Conservation (phyloP, 2,888 invertebrate species). For the Luffia ferchaultella region DNA sequence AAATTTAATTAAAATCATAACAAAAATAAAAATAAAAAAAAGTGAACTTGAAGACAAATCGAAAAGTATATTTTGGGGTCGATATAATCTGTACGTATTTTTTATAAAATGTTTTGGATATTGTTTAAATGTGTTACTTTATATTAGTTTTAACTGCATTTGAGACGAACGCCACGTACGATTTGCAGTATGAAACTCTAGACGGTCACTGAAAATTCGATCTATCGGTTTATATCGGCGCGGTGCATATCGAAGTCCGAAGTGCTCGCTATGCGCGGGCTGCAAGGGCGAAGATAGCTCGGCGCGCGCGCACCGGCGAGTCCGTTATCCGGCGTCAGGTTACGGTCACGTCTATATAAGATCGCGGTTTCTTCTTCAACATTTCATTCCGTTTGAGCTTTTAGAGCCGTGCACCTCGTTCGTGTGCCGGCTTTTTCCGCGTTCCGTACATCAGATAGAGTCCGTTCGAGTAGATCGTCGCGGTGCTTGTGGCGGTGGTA, state of each 20-base stretch:
- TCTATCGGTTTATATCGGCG: conserved; percentile 57
- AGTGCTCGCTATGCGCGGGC: conserved; percentile 29
- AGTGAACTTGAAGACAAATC: too few species aligned
- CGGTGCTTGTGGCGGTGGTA: background rate
- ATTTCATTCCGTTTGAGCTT: conserved; percentile 64
- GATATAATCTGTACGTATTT: too few species aligned
- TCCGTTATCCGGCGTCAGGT: conserved; percentile 66
- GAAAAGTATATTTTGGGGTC: too few species aligned
- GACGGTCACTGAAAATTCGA: conserved; percentile 62
- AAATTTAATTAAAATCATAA: too few species aligned
- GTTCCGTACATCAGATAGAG: background rate
- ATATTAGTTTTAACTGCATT: too few species aligned
- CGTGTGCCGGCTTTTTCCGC: conserved; percentile 2
- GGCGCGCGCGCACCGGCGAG: conserved; percentile 32
- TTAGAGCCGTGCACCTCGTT: conserved; percentile 27
- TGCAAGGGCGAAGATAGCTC: conserved; percentile 34
- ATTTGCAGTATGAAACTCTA: conserved; percentile 54
- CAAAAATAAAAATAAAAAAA: too few species aligned
- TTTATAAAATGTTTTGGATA: too few species aligned
- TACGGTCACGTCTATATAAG: conserved; percentile 65
- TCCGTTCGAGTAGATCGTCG: conserved; percentile 1
- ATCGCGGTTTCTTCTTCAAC: conserved; percentile 61
- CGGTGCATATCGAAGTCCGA: too few species aligned
- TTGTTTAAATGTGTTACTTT: too few species aligned
- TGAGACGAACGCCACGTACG: too few species aligned